These are phyloP conservation scores for Monarcha castaneiventris DNA, from an alignment of 2,113 vertebrate genomes.

Conservation along the genomic window DNA sequence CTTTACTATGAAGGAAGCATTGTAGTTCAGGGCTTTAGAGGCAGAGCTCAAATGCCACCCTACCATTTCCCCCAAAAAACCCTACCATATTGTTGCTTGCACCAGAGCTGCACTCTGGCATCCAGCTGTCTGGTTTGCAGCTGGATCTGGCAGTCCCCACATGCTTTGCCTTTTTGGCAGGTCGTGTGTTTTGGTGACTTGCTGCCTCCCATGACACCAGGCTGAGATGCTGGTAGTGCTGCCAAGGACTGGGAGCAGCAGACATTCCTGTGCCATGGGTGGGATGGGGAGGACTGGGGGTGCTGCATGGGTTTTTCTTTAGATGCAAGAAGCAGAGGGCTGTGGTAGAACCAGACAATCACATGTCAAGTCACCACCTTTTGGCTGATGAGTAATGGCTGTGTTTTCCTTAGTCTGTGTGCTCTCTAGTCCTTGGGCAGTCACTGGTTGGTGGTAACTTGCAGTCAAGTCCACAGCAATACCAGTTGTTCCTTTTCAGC, in stretches of 20 bases:
- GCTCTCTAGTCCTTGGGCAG: not conserved
- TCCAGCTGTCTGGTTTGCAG: rapidly evolving
- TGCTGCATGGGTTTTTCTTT: not conserved
- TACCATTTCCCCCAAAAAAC: too few relatives aligned
- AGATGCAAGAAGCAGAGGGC: not conserved
- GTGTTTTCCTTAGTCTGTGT: not conserved
- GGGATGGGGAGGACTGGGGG: not conserved
- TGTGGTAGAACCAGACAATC: not conserved
- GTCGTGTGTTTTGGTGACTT: rapidly evolving
- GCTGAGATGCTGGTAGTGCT: not conserved
- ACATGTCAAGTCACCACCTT: not conserved
- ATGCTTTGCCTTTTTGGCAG: not conserved
- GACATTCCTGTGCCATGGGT: not conserved
- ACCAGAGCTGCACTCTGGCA: not conserved
- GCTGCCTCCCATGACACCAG: rapidly evolving
- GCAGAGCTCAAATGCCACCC: not conserved
- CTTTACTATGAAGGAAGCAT: not conserved
- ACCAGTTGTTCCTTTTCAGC: not conserved
- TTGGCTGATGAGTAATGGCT: not conserved
- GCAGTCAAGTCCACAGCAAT: not conserved
- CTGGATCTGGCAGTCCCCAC: not conserved
- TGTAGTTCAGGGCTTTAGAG: not conserved
- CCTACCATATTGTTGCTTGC: not conserved
- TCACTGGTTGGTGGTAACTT: not conserved
- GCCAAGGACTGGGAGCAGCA: rapidly evolving